Conservation (phyloP, 2,888 invertebrate species). For the Smittia aterrima region DNA sequence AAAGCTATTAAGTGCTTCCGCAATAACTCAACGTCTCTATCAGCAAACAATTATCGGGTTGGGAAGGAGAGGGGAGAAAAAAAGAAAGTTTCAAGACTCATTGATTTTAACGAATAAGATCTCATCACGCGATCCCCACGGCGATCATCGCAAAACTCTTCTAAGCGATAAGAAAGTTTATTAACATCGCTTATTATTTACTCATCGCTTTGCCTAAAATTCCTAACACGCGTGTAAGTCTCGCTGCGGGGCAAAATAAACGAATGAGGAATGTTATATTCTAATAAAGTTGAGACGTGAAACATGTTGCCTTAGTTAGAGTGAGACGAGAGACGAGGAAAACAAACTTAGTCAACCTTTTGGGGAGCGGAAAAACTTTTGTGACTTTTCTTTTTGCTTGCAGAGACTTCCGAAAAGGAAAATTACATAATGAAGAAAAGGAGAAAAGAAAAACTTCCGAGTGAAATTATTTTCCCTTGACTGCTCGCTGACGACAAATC, state of each 20-base stretch:
- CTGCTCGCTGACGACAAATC: too few relatives aligned
- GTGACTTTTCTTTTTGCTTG: not conserved
- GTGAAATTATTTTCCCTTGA: not conserved
- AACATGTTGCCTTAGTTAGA: not conserved
- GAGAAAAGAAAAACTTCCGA: constrained; percentile 19
- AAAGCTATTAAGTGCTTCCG: constrained; percentile 5
- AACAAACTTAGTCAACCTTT: not conserved
- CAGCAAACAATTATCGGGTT: constrained; percentile 16
- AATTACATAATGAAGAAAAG: constrained; percentile 18
- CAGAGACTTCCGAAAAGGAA: not conserved
- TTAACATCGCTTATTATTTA: not conserved
- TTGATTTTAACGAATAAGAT: too few relatives aligned
- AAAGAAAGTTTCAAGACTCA: too few relatives aligned
- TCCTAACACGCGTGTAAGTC: not conserved
- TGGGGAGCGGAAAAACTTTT: not conserved
- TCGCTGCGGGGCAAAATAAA: constrained; percentile 12
- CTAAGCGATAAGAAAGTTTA: not conserved
- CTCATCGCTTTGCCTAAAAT: not conserved
- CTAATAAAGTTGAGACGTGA: constrained; percentile 36
- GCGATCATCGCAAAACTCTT: not conserved
- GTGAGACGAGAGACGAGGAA: not conserved
- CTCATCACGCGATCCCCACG: too few relatives aligned
- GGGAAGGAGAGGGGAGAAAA: not conserved
- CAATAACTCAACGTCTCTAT: constrained; percentile 2
- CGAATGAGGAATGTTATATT: constrained; percentile 31